Base-by-base conservation (phyloP, 1,140 invertebrate genomes). In the Brachionus plicatilis region DNA sequence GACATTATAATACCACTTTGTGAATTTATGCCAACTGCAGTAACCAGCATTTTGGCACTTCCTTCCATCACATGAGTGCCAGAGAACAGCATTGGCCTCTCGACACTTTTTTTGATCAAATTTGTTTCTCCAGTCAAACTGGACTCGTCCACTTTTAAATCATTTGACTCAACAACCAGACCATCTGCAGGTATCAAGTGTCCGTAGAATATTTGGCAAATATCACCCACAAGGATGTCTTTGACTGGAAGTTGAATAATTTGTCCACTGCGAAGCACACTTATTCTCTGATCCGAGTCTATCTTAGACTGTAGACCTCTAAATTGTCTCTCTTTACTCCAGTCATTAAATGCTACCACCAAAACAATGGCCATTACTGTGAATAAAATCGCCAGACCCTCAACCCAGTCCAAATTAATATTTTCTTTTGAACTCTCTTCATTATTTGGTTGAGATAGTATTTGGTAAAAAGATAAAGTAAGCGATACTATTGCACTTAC, bases 51-150 rank as follows among this genome's bases (percentile, higher is more conserved):
- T 91, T 98, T 98, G 41, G 96, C 98, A 87, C 96, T 99, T 70
- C 98, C 98, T 91, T 99, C 98, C 98, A 99, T 99, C 65, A 99
- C 96, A 91, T 99, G 97, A 76, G 98, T 99, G 86, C 97, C 97
- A 94, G 86, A 99, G 92, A 87, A 99, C 93, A 94, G 98, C 96
- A 93, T 99, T 96, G 76, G 92, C 89, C 90, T 95, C 70, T 92
- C 89, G 90, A 95, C 94, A 80, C 96, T 95, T 90, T 99, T 99
- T 90, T 97, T 98, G 37, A 99, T 97, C 92, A 98, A 96, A 92
- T 99, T 97, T 11, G 96, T 99, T 92, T 99, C 97, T 86, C 97
- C 97, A 86, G 97, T 99, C 86, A 99, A 92, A 86, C 96, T 98
- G 84, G 96, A 98, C 91, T 99, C 97, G 91, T 99, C 97, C 86